Evolutionary conservation across 2,888 invertebrate genomes (phyloP).

Genomic region (Thalpophila matura): DNA sequence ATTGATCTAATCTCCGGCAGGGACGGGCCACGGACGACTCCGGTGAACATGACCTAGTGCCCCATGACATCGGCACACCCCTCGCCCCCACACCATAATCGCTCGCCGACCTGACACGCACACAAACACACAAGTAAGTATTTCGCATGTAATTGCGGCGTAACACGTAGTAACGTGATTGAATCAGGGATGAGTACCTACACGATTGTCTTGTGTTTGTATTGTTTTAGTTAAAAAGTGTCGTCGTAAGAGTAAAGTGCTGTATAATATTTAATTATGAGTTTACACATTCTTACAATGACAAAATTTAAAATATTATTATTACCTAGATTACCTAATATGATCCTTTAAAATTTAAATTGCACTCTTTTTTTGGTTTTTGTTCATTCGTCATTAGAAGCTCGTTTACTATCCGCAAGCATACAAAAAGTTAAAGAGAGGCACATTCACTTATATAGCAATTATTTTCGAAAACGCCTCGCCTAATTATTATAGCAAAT

Average conservation of each 20-base stretch:
- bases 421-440: no score
- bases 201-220: slow-evolving; percentile 26
- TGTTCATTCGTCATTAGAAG: no score
- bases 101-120: slow-evolving; percentile 83
- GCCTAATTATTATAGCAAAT: slow-evolving; percentile 7
- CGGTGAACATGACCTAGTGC: slow-evolving; percentile 88
- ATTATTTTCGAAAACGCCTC: slow-evolving; percentile 10
- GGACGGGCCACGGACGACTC: slow-evolving; percentile 73
- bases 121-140: slow-evolving; percentile 77
- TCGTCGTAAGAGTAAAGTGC: not conserved
- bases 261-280: slow-evolving; percentile 18
- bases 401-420: no score
- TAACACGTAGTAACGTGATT: slow-evolving; percentile 12
- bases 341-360: not conserved
- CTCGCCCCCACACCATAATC: slow-evolving; percentile 74
- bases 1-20: slow-evolving; percentile 70
- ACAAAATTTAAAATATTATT: no score
- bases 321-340: no score
- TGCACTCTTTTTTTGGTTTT: not conserved
- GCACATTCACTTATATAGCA: not conserved
- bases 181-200: slow-evolving; percentile 23
- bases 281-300: not conserved
- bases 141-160: slow-evolving; percentile 37
- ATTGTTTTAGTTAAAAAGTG: slow-evolving; percentile 16
- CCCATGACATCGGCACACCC: slow-evolving; percentile 85